Evolutionary conservation across 2,113 vertebrate species (phyloP), one percentile per base, ranked within the genome.

Genomic region (Neofelis nebulosa): DNA sequence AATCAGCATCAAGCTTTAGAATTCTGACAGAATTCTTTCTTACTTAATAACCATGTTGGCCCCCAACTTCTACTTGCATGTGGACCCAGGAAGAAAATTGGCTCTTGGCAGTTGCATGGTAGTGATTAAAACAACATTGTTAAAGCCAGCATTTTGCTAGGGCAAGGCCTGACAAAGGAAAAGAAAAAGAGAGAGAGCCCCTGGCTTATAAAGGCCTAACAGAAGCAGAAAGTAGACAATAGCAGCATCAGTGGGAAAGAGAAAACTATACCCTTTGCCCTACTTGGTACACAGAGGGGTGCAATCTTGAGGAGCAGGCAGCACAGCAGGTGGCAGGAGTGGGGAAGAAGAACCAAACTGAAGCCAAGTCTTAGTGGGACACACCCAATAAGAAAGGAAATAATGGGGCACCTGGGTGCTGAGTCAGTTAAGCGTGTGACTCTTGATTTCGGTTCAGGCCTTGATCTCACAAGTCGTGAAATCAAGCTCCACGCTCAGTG

Each of bases 11-110:
- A 50, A 85, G 2, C 9, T 45, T 95, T 55, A 63, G 55, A 76
- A 18, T 55, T 87, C 63, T 50, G 65, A 82, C 36, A n/a, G 29
- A 41, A 31, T 83, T 71, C 61, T 89, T 95, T 57, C 14, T 87
- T 86, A 84, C 65, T 80, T 97, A 90, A 48, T 63, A 89, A 90
- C 19, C 19, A 16, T 25, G n/a, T 38, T 48, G 33, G 5, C 25
- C 74, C 7, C 31, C 61, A 80, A 38, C 8, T 89, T 91, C 29
- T n/a, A 33, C 5, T 83, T 68, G 41, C 14, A 23, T 79, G 36
- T 80, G 52, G 76, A 82, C 8, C n/a, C 5, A 80, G 92, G 15
- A 71, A 86, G 25, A 92, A 89, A 87, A 38, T 18, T 74, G 69
- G 25, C 33, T 92, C 29, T 65, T 48, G n/a, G 19, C 80, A 76